Percentiles rank a stretch among this genome's conserved stretches.
Conservation (phyloP, 1,140 invertebrate species). For the Aphaenogaster ashmeadi region DNA sequence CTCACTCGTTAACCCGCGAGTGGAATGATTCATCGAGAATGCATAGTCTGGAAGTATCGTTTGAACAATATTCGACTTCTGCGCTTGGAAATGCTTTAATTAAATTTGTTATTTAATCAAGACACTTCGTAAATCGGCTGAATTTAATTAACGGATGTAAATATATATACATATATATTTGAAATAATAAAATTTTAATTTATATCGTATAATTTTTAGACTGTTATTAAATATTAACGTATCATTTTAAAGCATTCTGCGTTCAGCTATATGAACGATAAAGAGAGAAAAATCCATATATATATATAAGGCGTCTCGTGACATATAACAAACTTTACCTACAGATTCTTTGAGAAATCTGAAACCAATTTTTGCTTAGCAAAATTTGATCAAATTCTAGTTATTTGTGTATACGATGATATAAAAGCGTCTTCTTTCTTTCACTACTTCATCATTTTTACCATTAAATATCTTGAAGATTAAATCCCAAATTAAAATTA, state of each 20-base stretch:
- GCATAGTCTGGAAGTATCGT: conserved; percentile 9
- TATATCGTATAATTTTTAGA: background rate
- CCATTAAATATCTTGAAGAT: background rate
- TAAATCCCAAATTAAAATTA: background rate
- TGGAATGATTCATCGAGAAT: conserved; percentile 9
- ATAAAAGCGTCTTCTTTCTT: background rate
- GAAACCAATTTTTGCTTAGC: background rate
- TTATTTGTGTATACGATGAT: background rate
- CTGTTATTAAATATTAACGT: background rate
- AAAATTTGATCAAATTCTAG: background rate
- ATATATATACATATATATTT: background rate
- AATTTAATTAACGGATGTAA: background rate
- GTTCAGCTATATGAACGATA: background rate
- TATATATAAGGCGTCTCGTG: background rate
- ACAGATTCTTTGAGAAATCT: background rate
- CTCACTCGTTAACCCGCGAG: conserved; percentile 19
- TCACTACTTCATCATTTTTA: background rate
- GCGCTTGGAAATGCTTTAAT: background rate
- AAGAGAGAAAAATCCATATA: background rate
- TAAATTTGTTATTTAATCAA: conserved; percentile 40
- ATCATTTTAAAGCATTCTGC: background rate
- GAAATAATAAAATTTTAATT: conserved; percentile 2
- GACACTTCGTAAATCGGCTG: background rate
- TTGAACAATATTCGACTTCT: background rate
- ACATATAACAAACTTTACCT: background rate